These are phyloP conservation scores for Gyrodactylus salaris DNA, from an alignment of 1,140 invertebrate genomes.

Conservation along the genomic window DNA sequence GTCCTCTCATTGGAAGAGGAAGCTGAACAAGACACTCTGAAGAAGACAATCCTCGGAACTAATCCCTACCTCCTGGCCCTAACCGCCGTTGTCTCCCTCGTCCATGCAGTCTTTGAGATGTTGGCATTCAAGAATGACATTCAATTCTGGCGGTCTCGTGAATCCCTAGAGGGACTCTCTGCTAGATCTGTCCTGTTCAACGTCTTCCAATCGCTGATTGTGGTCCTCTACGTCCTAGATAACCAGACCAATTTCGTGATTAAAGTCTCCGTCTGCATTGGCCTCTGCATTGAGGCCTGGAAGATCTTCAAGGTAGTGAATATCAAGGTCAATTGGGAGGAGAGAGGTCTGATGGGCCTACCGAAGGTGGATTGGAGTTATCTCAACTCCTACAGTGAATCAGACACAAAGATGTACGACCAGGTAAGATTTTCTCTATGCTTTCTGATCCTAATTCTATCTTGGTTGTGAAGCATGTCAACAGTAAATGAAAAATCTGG, in stretches of 20 bases:
- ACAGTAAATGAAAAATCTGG: no score
- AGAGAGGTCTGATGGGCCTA: slow-evolving; percentile 37
- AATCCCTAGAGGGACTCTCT: slow-evolving; percentile 75
- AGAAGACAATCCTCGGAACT: slow-evolving; percentile 77
- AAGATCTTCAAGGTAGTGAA: slow-evolving; percentile 60
- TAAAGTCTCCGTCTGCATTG: slow-evolving; percentile 41
- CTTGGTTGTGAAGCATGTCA: no score
- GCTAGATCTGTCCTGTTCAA: slow-evolving; percentile 95
- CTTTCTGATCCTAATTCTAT: neutral
- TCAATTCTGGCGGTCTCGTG: slow-evolving; percentile 92
- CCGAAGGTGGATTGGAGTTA: slow-evolving; percentile 47
- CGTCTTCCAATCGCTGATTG: slow-evolving; percentile 73
- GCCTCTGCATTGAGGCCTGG: slow-evolving; percentile 88
- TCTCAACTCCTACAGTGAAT: slow-evolving; percentile 80
- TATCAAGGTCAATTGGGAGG: slow-evolving; percentile 34
- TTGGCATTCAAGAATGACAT: slow-evolving; percentile 99
- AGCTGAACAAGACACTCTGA: slow-evolving; percentile 64
- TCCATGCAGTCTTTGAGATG: slow-evolving; percentile 89
- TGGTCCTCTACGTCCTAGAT: slow-evolving; percentile 73
- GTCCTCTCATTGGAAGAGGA: neutral
- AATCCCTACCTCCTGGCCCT: slow-evolving; percentile 65
- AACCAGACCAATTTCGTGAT: slow-evolving; percentile 92
- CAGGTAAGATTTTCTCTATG: slow-evolving; percentile 19
- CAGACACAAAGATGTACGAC: slow-evolving; percentile 71
- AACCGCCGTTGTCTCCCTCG: slow-evolving; percentile 58